Percentiles rank a stretch among this genome's conserved stretches.
phyloP scores from a whole-genome alignment of 2,797 vertebrate genomes.

The Tangara arthus region DNA sequence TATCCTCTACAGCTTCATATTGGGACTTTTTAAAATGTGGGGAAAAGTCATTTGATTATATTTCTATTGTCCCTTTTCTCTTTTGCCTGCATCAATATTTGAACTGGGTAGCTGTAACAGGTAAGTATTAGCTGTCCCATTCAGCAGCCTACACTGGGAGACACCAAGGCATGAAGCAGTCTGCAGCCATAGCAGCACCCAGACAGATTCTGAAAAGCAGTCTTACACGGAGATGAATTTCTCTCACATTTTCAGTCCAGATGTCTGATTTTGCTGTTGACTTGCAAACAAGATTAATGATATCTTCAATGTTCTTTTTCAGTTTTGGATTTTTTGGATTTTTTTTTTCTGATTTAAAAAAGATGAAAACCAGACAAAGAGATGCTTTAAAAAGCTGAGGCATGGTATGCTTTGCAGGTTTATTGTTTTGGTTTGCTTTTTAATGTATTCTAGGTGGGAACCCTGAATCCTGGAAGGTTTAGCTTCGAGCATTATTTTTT shows the following conservation, averaged over 20 bases:
- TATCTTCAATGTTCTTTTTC: not conserved
- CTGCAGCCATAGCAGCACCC: not conserved
- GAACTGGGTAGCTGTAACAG: not conserved
- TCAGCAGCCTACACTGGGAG: not conserved
- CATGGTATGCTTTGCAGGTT: not conserved
- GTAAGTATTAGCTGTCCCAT: not conserved
- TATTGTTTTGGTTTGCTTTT: not conserved
- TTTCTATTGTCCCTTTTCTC: not conserved
- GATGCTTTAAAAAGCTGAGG: not conserved
- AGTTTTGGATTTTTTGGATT: not conserved
- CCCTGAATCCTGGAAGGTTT: not conserved
- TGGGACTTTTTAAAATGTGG: not conserved
- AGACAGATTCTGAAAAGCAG: not conserved
- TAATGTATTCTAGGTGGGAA: not conserved
- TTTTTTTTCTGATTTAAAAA: not conserved
- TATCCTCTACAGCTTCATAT: not conserved
- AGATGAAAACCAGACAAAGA: not conserved
- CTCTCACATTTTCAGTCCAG: not conserved
- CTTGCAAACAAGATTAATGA: not conserved
- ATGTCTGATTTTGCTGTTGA: not conserved
- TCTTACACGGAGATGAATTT: not conserved
- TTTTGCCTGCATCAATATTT: not conserved
- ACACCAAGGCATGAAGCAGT: not conserved
- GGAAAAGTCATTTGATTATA: not conserved
- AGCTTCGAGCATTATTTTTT: not conserved